A percentile compares a stretch with the other conserved stretches of the same genome.
These are phyloP conservation scores for Phylloscopus trochiloides DNA, from an alignment of 2,113 vertebrate species.

Conservation along the genomic window DNA sequence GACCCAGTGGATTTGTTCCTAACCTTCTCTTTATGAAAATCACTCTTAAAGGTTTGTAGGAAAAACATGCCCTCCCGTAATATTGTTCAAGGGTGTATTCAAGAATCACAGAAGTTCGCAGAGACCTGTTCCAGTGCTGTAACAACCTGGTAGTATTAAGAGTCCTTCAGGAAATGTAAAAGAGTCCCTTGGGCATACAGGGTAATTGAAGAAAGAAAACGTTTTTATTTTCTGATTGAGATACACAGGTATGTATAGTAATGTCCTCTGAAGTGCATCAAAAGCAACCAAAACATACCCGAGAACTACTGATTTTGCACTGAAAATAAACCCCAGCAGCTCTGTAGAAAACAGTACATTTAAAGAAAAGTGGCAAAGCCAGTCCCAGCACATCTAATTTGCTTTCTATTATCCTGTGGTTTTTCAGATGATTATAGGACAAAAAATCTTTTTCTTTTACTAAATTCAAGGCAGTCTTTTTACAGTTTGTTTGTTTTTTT, in stretches of 20 bases:
- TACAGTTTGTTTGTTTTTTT: background rate
- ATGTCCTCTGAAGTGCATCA: background rate
- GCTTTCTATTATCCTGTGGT: background rate
- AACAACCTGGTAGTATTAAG: constrained; percentile 12
- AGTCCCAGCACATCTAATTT: background rate
- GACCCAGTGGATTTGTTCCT: background rate
- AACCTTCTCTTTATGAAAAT: background rate
- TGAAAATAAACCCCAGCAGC: background rate
- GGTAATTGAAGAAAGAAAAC: background rate
- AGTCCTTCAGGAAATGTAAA: background rate
- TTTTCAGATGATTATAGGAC: background rate
- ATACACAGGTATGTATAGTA: background rate
- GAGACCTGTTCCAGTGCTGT: constrained; percentile 12
- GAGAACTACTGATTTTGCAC: background rate
- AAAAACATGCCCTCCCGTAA: background rate
- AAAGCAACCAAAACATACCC: background rate
- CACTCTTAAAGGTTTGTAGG: background rate
- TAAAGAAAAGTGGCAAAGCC: background rate
- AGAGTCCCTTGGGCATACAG: background rate
- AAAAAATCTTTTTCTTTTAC: background rate
- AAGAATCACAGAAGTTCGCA: background rate
- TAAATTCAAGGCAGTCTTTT: background rate
- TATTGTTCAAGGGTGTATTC: background rate
- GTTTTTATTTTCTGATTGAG: background rate
- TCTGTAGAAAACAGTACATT: background rate